These are phyloP conservation scores for Sceloporus tristichus DNA, from an alignment of 2,113 vertebrate genomes.

Conservation along the genomic window DNA sequence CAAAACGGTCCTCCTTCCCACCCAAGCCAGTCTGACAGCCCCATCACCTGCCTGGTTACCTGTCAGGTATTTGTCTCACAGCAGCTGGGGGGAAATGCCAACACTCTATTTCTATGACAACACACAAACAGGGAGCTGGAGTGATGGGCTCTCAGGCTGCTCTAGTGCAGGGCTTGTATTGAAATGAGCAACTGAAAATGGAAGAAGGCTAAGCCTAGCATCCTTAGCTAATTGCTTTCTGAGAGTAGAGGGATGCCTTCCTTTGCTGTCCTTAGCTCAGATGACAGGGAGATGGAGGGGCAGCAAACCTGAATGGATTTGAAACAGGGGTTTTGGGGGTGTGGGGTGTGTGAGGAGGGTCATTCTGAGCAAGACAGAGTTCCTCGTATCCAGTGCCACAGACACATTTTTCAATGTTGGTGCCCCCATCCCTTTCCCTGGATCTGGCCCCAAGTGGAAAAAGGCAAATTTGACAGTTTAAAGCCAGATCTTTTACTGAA, in stretches of 20 bases:
- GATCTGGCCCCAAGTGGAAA: conserved; percentile 12
- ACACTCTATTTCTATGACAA: conserved; percentile 17
- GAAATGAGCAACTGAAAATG: neutral
- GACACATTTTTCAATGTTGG: neutral
- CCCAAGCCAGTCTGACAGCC: conserved; percentile 12
- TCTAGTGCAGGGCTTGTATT: neutral
- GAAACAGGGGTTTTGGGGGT: neutral
- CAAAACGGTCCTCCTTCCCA: neutral
- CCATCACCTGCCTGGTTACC: conserved; percentile 17
- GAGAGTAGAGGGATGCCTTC: neutral
- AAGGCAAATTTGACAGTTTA: conserved; percentile 67
- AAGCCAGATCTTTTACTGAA: conserved; percentile 59
- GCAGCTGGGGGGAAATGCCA: conserved; percentile 28
- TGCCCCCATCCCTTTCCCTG: conserved; percentile 16
- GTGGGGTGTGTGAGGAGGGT: neutral
- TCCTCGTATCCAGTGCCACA: neutral
- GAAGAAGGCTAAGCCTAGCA: neutral
- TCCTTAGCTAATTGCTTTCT: conserved; percentile 19
- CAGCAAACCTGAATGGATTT: neutral
- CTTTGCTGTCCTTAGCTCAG: neutral
- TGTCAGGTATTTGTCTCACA: conserved; percentile 31
- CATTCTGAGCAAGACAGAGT: conserved; percentile 23
- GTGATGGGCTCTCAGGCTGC: conserved; percentile 7
- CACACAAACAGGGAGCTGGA: neutral
- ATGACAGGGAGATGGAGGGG: conserved; percentile 11